These are phyloP conservation scores for Gadus chalcogrammus DNA, from an alignment of 2,113 vertebrate genomes.

Conservation along the genomic window DNA sequence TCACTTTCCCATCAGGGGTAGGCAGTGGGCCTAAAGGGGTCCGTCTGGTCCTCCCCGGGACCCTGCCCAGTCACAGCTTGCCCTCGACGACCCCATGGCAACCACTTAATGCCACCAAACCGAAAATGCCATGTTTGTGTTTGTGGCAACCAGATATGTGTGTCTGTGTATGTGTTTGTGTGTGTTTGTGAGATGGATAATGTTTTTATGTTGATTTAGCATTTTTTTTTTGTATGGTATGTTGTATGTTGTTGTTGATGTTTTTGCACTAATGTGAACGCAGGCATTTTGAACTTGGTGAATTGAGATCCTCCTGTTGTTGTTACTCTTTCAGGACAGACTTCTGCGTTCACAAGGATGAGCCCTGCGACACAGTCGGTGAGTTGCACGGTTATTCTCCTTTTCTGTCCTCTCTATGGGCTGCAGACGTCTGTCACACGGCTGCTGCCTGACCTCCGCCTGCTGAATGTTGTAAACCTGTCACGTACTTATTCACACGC, in stretches of 20 bases:
- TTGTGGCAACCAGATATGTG: not conserved
- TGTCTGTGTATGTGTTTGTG: not conserved
- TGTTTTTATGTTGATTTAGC: not conserved
- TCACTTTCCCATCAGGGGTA: not conserved
- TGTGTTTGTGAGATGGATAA: not conserved
- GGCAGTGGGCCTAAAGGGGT: constrained; percentile 2
- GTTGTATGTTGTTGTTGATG: no score
- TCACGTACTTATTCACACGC: no score
- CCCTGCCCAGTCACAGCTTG: not conserved
- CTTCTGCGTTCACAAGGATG: constrained; percentile 98
- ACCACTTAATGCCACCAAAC: not conserved
- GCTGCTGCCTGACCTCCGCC: not conserved
- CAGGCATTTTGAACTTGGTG: not conserved
- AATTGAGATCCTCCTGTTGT: constrained; percentile 22
- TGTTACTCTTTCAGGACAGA: constrained; percentile 82
- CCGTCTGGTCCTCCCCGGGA: not conserved
- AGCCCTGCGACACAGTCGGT: constrained; percentile 98
- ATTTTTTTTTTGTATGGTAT: not conserved
- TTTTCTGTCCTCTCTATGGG: not conserved
- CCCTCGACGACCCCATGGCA: not conserved
- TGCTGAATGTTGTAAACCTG: no score
- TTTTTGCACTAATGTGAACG: not conserved
- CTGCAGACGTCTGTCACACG: not conserved
- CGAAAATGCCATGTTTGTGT: not conserved
- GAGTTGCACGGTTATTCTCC: constrained; percentile 62